Conservation (phyloP, 2,888 invertebrate genomes). For the Biston stratarius region DNA sequence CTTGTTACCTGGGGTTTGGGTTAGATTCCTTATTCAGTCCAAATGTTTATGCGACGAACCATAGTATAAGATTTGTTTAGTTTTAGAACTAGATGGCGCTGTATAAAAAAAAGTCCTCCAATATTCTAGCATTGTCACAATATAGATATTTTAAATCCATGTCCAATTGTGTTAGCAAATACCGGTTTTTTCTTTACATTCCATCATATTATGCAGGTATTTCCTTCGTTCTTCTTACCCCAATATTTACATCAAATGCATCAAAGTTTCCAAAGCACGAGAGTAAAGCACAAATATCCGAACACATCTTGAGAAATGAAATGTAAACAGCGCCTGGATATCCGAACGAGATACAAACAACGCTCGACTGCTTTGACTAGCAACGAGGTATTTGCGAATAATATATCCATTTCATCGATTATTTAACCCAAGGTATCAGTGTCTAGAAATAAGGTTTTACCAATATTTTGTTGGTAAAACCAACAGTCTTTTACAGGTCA, state of each 20-base stretch:
- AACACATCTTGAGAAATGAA: constrained; percentile 36
- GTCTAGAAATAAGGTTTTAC: background rate
- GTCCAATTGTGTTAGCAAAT: no score
- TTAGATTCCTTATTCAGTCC: no score
- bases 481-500: no score
- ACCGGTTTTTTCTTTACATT: background rate
- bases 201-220: background rate
- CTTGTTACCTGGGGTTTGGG: no score
- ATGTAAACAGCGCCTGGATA: constrained; percentile 37
- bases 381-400: constrained; percentile 36
- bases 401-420: constrained; percentile 38
- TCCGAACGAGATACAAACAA: constrained; percentile 43
- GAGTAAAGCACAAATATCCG: constrained; percentile 26
- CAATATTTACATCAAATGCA: background rate
- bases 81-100: no score
- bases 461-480: no score
- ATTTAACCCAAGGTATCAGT: constrained; percentile 22
- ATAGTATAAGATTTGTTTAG: no score
- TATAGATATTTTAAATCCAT: no score
- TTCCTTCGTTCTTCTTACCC: background rate
- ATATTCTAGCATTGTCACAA: no score
- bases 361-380: constrained; percentile 40
- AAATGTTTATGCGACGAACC: no score
- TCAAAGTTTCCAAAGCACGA: constrained; percentile 5
- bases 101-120: no score